Base-by-base conservation (phyloP, 2,797 vertebrate species). In the Cercopithecus mitis region DNA sequence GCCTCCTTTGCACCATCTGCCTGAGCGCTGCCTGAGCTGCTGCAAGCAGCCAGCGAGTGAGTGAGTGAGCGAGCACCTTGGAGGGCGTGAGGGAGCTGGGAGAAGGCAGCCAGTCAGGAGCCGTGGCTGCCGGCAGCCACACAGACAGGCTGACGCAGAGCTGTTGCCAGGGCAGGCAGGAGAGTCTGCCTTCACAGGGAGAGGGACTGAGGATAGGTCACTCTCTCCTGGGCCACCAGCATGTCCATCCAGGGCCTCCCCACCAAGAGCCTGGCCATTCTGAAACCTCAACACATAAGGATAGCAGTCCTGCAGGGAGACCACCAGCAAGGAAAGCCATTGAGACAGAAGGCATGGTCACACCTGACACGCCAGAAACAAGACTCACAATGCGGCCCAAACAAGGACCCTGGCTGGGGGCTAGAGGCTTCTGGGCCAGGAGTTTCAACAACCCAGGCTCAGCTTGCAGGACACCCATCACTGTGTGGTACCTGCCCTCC, bases 111-210 rank as follows among this genome's bases (percentile, higher is more conserved):
- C 98, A 96, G 95, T 98, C 97, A 96, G 97, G 58, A 98, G 76
- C 85, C 19, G 4, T 5, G 33, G 94, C 93, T 36, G 94, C 94
- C 97, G 82, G 95, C 58, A 47, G 94, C 98, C 92, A 64, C 96
- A 75, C 73, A 73, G 47, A 97, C 94, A 94, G 97, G 96, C 97
- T 97, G 97, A 89, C 15, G 91, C 80, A 3, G 76, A 79, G 97
- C 97, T 98, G 98, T 97, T 98, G 96, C 93, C 96, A 98, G 94
- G 98, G 97, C 76, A 55, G 82, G 80, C 92, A 2, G 0, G 87
- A 96, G 88, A 97, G 39, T 97, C 97, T 98, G 96, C 97, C 96
- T 97, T 57, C 39, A 8, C 36, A 67, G 83, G 93, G 91, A 39
- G 80, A 67, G 64, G 79, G 84, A 92, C 89, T 97, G 58, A 96